A percentile compares a stretch with the other conserved stretches of the same genome.
phyloP scores from a whole-genome alignment of 2,113 vertebrate genomes.

The Hippocampus mohnikei region DNA sequence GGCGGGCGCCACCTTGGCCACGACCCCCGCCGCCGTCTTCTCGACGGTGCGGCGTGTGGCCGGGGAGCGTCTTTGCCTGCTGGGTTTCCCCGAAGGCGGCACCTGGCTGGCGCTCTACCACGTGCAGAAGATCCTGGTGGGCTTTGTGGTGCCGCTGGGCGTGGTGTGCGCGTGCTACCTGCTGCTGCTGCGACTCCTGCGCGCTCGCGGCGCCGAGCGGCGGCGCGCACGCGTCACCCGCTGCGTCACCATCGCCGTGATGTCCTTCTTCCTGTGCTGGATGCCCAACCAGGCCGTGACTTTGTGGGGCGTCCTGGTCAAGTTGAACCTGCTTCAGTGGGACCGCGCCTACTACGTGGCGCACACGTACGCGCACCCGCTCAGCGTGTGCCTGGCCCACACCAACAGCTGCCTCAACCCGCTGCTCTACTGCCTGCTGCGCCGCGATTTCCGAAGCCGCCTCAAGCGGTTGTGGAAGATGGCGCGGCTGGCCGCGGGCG shows the following conservation, averaged over 20 bases:
- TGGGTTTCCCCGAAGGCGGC: conserved; percentile 70
- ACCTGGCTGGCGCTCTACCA: conserved; percentile 68
- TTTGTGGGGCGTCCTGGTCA: conserved; percentile 76
- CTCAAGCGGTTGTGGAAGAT: conserved; percentile 30
- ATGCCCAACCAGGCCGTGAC: conserved; percentile 73
- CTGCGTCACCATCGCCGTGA: conserved; percentile 61
- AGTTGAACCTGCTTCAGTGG: conserved; percentile 71
- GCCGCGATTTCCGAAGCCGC: conserved; percentile 71
- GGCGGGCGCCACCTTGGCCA: conserved; percentile 65
- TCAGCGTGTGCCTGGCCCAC: conserved; percentile 76
- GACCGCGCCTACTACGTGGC: conserved; percentile 69
- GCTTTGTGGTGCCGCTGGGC: conserved; percentile 68
- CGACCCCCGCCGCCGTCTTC: conserved; percentile 67
- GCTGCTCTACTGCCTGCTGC: conserved; percentile 75
- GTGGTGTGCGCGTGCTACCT: conserved; percentile 70
- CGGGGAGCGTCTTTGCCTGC: conserved; percentile 68
- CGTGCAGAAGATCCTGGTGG: conserved; percentile 67
- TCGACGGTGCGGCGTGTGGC: conserved; percentile 64
- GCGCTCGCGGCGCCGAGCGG: conserved; percentile 49
- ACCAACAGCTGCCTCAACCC: conserved; percentile 79
- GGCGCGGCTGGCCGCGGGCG: neutral
- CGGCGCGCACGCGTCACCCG: conserved; percentile 61
- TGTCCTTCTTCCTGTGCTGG: conserved; percentile 72
- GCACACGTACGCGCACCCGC: conserved; percentile 75
- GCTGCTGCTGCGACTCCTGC: conserved; percentile 67